phyloP scores from a whole-genome alignment of 2,797 vertebrate species.

The Pseudochirops cupreus region DNA sequence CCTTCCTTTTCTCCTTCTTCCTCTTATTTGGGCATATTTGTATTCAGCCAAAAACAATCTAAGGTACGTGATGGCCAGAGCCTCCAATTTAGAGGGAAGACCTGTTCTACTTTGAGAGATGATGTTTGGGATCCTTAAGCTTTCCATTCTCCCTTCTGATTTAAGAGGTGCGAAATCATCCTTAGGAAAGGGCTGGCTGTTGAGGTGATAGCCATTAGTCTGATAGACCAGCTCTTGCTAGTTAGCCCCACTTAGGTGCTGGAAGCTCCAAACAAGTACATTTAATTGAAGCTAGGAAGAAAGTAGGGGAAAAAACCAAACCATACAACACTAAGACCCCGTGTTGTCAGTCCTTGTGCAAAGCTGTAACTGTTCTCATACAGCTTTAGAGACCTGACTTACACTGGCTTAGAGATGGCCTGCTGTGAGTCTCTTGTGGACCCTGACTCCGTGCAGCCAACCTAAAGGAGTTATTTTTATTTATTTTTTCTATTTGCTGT shows the following conservation, averaged over 20 bases:
- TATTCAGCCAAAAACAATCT: not conserved
- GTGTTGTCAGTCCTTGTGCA: not conserved
- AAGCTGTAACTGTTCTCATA: not conserved
- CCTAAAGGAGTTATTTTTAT: not conserved
- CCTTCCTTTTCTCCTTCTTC: slow-evolving; percentile 44
- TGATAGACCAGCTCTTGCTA: not conserved
- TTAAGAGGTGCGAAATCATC: slow-evolving; percentile 29
- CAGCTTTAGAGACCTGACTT: slow-evolving; percentile 28
- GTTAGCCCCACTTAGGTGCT: slow-evolving; percentile 11
- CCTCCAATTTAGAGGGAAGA: slow-evolving; percentile 38
- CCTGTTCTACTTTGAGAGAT: slow-evolving; percentile 1
- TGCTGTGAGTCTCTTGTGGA: not conserved
- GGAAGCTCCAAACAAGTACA: not conserved
- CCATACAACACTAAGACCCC: not conserved
- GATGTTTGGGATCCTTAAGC: not conserved
- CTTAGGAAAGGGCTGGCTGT: not conserved
- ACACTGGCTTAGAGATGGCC: not conserved
- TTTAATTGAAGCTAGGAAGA: slow-evolving; percentile 5
- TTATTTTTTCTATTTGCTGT: too few relatives aligned
- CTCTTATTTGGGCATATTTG: slow-evolving; percentile 32
- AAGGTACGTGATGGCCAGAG: slow-evolving; percentile 19
- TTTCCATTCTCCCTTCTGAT: slow-evolving; percentile 30
- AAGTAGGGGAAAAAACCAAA: not conserved
- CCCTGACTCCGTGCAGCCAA: not conserved
- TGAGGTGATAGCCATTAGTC: slow-evolving; percentile 8